Evolutionary conservation across 1,140 invertebrate genomes (phyloP).

Genomic region (Paracyclopina nana): DNA sequence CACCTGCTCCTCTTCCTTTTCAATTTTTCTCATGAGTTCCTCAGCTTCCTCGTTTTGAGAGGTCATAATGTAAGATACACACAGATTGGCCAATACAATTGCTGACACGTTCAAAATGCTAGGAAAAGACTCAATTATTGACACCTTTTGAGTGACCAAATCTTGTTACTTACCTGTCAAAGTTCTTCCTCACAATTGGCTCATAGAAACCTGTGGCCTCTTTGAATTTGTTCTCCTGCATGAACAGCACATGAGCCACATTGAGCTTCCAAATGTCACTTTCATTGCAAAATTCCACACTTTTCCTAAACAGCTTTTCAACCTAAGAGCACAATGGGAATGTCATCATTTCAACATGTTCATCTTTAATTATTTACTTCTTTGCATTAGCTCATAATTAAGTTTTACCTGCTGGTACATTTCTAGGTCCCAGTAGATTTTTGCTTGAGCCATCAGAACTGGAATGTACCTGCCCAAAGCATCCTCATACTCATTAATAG

Average conservation of each 20-base stretch:
- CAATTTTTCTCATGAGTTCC: conserved; percentile 94
- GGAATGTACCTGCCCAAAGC: conserved; percentile 45
- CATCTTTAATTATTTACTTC: no score
- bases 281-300: conserved; percentile 93
- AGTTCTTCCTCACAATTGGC: conserved; percentile 89
- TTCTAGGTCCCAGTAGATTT: conserved; percentile 95
- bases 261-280: conserved; percentile 93
- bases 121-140: conserved; percentile 17
- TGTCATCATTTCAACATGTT: no score
- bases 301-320: conserved; percentile 82
- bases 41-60: conserved; percentile 97
- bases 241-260: conserved; percentile 94
- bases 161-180: conserved; percentile 28
- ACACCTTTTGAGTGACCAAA: background rate
- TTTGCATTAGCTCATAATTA: no score
- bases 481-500: conserved; percentile 68
- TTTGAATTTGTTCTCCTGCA: conserved; percentile 97
- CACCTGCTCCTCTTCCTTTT: conserved; percentile 88
- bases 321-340: conserved; percentile 30
- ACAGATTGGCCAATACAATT: conserved; percentile 90
- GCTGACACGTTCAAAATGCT: conserved; percentile 80
- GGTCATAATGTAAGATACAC: conserved; percentile 98
- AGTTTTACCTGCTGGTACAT: conserved; percentile 61
- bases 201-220: conserved; percentile 96
- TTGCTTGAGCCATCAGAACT: conserved; percentile 94